Conservation (phyloP, 2,113 vertebrate species). For the Tichodroma muraria region DNA sequence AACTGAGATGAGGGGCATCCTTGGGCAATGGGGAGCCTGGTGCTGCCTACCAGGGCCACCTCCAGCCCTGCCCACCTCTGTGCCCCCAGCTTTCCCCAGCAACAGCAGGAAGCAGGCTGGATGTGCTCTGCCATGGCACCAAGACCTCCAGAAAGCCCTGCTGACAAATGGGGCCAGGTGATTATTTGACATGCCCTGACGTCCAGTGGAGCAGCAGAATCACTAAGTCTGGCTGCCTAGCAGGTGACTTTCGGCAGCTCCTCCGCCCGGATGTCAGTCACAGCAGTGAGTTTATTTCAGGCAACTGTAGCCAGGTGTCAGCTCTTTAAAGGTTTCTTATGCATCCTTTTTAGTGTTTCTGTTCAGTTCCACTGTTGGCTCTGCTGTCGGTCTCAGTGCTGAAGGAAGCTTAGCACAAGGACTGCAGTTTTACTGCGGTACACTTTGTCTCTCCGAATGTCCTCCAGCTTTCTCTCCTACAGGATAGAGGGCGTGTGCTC, state of each 20-base stretch:
- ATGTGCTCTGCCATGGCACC: fast-evolving
- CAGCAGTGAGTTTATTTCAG: not conserved
- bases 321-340: not conserved
- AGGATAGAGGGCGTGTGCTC: not conserved
- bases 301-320: constrained; percentile 3
- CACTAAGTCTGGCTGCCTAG: not conserved
- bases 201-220: not conserved
- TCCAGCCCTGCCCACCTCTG: not conserved
- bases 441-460: not conserved
- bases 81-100: fast-evolving
- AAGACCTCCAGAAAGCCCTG: not conserved
- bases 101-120: not conserved
- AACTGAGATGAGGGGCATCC: not conserved
- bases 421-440: not conserved
- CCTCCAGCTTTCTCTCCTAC: not conserved
- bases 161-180: not conserved
- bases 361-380: not conserved
- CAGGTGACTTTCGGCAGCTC: not conserved
- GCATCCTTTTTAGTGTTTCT: not conserved
- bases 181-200: not conserved
- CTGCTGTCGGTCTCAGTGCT: not conserved
- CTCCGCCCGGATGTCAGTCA: not conserved
- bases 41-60: not conserved
- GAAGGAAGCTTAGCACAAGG: not conserved
- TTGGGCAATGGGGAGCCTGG: fast-evolving